Conservation (phyloP, 2,113 vertebrate genomes). For the Salvator merianae region DNA sequence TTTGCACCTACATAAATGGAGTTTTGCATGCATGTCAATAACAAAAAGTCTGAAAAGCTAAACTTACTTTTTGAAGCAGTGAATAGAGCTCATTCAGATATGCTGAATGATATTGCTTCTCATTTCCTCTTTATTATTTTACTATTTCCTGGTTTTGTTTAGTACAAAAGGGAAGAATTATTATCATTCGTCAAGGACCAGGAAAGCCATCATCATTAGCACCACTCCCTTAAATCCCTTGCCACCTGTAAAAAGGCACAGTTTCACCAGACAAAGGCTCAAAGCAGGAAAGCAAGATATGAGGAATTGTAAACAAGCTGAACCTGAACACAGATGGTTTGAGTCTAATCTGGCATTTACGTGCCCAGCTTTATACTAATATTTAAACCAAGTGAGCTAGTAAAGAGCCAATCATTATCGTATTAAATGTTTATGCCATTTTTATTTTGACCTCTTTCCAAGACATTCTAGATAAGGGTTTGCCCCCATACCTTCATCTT, state of each 20-base stretch:
- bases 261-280: constrained; percentile 57
- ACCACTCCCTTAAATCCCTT: constrained; percentile 65
- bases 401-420: constrained; percentile 18
- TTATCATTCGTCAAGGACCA: constrained; percentile 67
- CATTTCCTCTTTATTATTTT: constrained; percentile 63
- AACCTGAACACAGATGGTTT: constrained; percentile 31
- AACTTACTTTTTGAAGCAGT: no score
- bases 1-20: no score
- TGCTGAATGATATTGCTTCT: constrained; percentile 67
- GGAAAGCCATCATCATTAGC: constrained; percentile 66
- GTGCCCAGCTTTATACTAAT: constrained; percentile 36
- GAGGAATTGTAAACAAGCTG: constrained; percentile 40
- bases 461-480: not conserved
- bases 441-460: not conserved
- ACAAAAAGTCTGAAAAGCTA: no score
- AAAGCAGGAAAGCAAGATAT: constrained; percentile 56
- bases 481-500: not conserved
- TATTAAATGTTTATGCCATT: constrained; percentile 29
- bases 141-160: constrained; percentile 70
- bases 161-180: constrained; percentile 69
- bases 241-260: constrained; percentile 59
- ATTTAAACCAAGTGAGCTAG: constrained; percentile 28
- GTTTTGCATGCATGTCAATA: no score
- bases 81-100: no score
- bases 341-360: constrained; percentile 58